A percentile compares a stretch with the other conserved stretches of the same genome.
Evolutionary conservation across 2,113 vertebrate genomes (phyloP).

Genomic region (Machaerirhynchus nigripectus): DNA sequence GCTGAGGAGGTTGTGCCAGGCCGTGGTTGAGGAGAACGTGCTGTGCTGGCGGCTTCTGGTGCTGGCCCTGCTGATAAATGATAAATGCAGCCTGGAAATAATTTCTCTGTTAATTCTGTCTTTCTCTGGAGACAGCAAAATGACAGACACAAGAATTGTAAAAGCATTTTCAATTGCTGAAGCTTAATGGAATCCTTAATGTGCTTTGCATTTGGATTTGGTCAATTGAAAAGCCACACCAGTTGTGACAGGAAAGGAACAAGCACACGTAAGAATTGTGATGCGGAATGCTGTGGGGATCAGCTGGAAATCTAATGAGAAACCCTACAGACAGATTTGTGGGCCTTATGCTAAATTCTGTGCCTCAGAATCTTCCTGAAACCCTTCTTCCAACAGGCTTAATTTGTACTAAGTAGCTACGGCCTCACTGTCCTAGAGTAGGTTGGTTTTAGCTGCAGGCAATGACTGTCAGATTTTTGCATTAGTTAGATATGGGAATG

Average conservation of each 20-base stretch:
- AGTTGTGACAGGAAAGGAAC: background rate
- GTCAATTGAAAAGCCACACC: background rate
- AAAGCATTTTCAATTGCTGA: background rate
- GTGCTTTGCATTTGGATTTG: background rate
- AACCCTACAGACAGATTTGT: rapidly evolving
- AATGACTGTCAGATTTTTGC: background rate
- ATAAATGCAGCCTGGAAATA: background rate
- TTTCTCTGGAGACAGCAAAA: background rate
- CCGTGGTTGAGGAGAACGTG: too few relatives aligned
- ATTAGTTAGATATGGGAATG: background rate
- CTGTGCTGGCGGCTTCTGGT: too few relatives aligned
- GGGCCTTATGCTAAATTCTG: too few relatives aligned
- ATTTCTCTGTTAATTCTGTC: background rate
- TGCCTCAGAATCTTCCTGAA: background rate
- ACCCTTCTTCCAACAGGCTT: background rate
- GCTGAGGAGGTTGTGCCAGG: too few relatives aligned
- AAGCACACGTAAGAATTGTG: rapidly evolving
- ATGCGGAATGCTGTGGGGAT: background rate
- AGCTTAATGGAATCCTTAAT: background rate
- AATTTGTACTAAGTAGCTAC: background rate
- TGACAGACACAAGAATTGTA: background rate
- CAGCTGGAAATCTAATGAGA: background rate
- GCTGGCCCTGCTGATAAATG: too few relatives aligned
- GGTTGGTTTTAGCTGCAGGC: background rate
- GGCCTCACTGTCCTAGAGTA: background rate